A percentile compares a stretch with the other conserved stretches of the same genome.
Evolutionary conservation across 2,113 vertebrate species (phyloP).

Genomic region (Dasyurus viverrinus): DNA sequence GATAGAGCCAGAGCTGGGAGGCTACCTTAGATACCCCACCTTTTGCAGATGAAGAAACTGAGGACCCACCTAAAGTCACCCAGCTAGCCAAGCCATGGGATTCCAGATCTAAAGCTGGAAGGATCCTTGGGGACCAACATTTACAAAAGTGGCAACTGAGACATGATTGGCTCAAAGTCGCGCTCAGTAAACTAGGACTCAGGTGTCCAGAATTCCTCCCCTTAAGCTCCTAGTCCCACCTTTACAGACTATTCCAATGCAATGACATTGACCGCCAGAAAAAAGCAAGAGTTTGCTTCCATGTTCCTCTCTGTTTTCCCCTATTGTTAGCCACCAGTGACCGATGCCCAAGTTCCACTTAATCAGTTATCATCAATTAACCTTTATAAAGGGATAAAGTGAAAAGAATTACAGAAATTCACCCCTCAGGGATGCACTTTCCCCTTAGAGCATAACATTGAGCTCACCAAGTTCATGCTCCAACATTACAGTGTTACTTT

Average conservation of each 20-base stretch:
- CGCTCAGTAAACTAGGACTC: not conserved
- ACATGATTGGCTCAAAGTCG: not conserved
- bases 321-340: not conserved
- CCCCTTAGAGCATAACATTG: not conserved
- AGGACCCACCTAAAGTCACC: not conserved
- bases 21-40: too few relatives aligned
- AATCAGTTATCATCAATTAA: not conserved
- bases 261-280: too few relatives aligned
- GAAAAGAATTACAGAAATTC: not conserved
- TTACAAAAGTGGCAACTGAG: not conserved
- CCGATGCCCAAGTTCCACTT: not conserved
- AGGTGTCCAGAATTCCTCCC: too few relatives aligned
- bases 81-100: not conserved
- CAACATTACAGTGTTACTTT: not conserved
- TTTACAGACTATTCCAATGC: not conserved
- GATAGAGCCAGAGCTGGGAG: too few relatives aligned
- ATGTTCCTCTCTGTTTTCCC: not conserved
- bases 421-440: not conserved
- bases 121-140: not conserved
- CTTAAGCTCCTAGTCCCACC: not conserved
- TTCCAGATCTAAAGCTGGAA: not conserved
- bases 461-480: not conserved
- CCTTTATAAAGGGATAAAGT: not conserved
- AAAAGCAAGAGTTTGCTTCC: not conserved
- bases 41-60: not conserved